Evolutionary conservation across 2,888 invertebrate species (phyloP), one percentile per base, ranked within the genome.

Genomic region (Morinoia aosen): DNA sequence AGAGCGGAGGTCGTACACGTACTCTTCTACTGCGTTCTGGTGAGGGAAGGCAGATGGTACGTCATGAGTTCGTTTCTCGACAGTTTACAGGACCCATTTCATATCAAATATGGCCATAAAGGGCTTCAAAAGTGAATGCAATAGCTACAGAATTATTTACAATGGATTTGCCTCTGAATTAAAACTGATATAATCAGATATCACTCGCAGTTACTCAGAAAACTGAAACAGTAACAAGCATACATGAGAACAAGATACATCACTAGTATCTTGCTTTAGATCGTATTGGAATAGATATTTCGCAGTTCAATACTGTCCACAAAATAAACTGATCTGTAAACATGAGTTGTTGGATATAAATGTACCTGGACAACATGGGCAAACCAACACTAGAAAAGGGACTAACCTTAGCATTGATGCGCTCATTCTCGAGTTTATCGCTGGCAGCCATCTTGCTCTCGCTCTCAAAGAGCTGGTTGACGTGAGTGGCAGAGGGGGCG

Each of bases 11-110:
- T 99, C 99, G 97, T 99, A 99, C 61, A 99, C 99, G 97, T 99
- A 99, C 97, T 99, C 99, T 97, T 99, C 99, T 0, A 99, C 98
- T 7, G 99, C 98, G 97, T 99, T 99, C 97, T 99, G 95, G 57
- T 39, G 39, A 94, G 25, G 14, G 58, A 95, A 11, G 39, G 40
- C 40, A 88, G 14, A 48, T 76, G 48, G 48, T 48, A 48, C 48
- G 5, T 48, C 48, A 48, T 5, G 5, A 48, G 48, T 5, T 11
- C 61, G 64, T 76, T 11, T 95, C 25, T 76, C 19, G 39, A 2
- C 3, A 48, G 61, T 57, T 25, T 2, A 56, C 56, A 94, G 33
- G 16, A 94, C 16, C 64, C 48, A 48, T 48, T 48, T 40, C 7
- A 16, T 16, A 90, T 90, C 90, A 40, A n/a, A 39, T 39, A 25